Percentiles rank a stretch among this genome's conserved stretches.
phyloP scores from a whole-genome alignment of 2,113 vertebrate genomes.

The Callorhinus ursinus region DNA sequence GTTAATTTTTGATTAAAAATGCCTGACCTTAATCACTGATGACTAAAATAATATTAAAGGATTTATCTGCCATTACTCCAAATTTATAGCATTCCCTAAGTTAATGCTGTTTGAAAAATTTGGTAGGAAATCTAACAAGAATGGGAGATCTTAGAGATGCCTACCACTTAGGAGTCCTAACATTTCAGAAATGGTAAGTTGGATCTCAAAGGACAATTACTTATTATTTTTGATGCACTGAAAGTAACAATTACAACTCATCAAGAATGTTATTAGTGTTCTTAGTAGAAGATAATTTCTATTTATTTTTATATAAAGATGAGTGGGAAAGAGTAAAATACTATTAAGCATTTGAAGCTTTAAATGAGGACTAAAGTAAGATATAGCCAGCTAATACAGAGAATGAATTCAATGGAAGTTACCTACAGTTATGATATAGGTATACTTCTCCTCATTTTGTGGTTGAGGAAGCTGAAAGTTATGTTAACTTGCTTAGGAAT shows the following conservation, averaged over 20 bases:
- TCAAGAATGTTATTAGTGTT: not conserved
- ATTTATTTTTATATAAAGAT: not conserved
- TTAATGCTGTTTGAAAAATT: not conserved
- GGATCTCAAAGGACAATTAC: not conserved
- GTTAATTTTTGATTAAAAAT: not conserved
- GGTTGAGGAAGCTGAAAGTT: not conserved
- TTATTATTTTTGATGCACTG: not conserved
- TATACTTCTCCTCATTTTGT: not conserved
- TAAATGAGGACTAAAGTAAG: not conserved
- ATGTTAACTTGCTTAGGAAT: not conserved
- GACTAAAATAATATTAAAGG: not conserved
- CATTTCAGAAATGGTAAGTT: not conserved
- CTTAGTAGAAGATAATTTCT: not conserved
- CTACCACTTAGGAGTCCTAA: not conserved
- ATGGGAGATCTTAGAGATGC: not conserved
- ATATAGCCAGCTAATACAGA: not conserved
- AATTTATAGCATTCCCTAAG: not conserved
- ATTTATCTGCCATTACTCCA: not conserved
- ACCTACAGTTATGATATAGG: not conserved
- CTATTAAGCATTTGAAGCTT: not conserved
- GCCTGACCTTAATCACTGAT: not conserved
- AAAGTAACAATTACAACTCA: not conserved
- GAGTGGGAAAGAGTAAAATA: not conserved
- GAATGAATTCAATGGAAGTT: not conserved
- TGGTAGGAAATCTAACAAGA: not conserved